Base-by-base conservation (phyloP, 2,888 invertebrate species). In the Ptychoptera albimana region DNA sequence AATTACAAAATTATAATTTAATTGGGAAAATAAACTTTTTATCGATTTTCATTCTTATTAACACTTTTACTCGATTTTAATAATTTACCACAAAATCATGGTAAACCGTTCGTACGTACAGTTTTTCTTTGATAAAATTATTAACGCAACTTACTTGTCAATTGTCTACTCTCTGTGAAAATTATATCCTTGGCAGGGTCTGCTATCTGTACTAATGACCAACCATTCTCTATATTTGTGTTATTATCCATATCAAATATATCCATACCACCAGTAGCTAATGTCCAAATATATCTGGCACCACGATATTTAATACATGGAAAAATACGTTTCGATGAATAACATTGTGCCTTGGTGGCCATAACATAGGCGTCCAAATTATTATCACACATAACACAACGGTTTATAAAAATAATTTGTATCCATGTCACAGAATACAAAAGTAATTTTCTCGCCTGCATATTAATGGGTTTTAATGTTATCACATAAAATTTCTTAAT, bases 251-350 rank as follows among this genome's bases (percentile, higher is more conserved):
- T 56, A 43, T 59, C 58, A 47, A 63, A 61, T 48, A 58, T 62
- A 23, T 61, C 60, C 48, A 59, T 43, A 34, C 56, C 52, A 43
- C 63, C 63, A 13, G 58, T 61, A 39, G 63, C 63, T 45, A 63
- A 43, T 44, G 56, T 59, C 60, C 60, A 60, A 30, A 63, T 46
- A 5, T 60, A 52, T 44, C 57, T 60, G 2, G 59, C 55, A 11
- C 57, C 55, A 46, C 58, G 61, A 44, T 61, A 64, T 50, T 62
- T 63, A 12, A 64, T 53, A 52, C 63, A 64, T 41, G 63, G 57
- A 32, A 59, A 53, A 23, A 64, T 48, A 31, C 54, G 57, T 5
- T 57, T 58, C 8, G 56, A 54, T 34, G 54, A 54, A 38, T 60
- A 57, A 48, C 63, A 64, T 39, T 58, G 55, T 13, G 53, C 55